phyloP scores from a whole-genome alignment of 64 coral and sea anemone species.

The Trachythela sp. region DNA sequence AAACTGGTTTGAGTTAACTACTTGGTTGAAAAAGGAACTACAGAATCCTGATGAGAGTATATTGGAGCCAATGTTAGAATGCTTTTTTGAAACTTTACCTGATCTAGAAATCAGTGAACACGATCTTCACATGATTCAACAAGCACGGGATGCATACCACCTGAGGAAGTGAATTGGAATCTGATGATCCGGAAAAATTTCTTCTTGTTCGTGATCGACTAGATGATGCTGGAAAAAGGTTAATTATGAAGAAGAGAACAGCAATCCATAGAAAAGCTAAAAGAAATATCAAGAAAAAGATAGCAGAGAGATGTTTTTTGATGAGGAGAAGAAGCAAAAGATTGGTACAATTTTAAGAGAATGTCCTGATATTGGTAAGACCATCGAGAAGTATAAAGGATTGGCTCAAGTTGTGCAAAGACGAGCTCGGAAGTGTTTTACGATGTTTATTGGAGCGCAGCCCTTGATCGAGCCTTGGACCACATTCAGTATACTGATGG shows the following conservation, averaged over 20 bases:
- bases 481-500: not conserved
- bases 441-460: not conserved
- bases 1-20: too few relatives aligned
- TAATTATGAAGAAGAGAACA: not conserved
- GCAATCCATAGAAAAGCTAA: not conserved
- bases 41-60: too few relatives aligned
- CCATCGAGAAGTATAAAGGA: not conserved
- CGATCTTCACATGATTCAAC: not conserved
- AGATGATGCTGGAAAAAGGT: not conserved
- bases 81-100: not conserved
- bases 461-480: not conserved
- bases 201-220: not conserved
- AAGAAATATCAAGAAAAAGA: not conserved
- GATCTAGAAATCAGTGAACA: not conserved
- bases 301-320: not conserved
- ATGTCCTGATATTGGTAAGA: not conserved
- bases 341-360: not conserved
- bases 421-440: not conserved
- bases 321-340: not conserved
- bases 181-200: not conserved
- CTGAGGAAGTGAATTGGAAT: too few relatives aligned
- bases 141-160: not conserved
- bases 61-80: not conserved
- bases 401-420: not conserved
- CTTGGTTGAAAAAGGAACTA: too few relatives aligned